phyloP scores from a whole-genome alignment of 2,113 vertebrate species.

The Baryphthengus martii region DNA sequence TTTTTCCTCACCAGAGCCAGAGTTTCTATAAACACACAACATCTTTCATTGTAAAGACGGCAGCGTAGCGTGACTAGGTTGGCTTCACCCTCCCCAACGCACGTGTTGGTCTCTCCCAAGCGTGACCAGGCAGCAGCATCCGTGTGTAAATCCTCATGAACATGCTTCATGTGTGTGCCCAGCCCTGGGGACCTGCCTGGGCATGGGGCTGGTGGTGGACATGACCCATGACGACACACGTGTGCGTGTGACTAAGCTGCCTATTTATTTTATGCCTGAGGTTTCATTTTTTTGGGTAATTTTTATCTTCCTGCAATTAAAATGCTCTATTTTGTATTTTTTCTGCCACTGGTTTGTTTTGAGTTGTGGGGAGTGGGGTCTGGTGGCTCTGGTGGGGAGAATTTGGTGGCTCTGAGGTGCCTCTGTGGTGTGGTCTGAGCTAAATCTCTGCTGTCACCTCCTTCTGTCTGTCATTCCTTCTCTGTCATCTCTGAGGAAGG shows the following conservation, averaged over 20 bases:
- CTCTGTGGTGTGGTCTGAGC: neutral
- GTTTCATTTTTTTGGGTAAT: neutral
- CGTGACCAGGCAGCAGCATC: slow-evolving; percentile 32
- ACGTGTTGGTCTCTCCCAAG: neutral
- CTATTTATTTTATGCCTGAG: slow-evolving; percentile 72
- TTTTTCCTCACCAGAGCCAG: neutral
- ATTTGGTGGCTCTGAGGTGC: neutral
- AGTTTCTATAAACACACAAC: neutral
- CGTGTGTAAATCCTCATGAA: slow-evolving; percentile 32
- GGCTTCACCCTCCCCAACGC: neutral
- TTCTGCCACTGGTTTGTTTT: neutral
- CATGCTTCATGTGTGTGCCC: neutral
- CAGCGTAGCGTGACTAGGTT: neutral
- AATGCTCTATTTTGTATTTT: slow-evolving; percentile 56
- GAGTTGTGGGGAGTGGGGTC: neutral
- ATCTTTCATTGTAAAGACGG: neutral
- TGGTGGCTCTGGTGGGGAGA: neutral
- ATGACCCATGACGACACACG: neutral
- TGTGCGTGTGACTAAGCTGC: neutral
- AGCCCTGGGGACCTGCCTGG: neutral
- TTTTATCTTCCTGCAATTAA: slow-evolving; percentile 57
- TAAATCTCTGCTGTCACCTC: neutral
- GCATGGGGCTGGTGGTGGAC: neutral
- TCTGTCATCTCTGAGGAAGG: neutral
- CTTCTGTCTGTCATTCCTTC: neutral